Evolutionary conservation across 1,140 invertebrate species (phyloP).

Genomic region (Apolygus lucorum): DNA sequence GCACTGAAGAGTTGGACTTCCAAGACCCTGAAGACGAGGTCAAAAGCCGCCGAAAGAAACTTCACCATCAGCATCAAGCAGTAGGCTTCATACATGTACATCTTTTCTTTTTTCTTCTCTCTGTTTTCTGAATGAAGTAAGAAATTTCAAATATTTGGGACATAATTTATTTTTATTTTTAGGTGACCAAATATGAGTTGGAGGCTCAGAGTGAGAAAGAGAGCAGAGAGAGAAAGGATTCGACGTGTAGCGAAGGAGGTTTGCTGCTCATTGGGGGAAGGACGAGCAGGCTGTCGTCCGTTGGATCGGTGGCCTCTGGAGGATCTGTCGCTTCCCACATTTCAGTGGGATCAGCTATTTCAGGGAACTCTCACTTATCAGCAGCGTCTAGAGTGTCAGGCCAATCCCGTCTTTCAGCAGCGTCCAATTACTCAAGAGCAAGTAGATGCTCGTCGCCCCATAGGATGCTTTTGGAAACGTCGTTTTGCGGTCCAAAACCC

Average conservation of each 20-base stretch:
- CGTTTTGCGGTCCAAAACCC: slow-evolving; percentile 75
- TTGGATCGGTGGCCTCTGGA: slow-evolving; percentile 48
- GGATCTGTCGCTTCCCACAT: slow-evolving; percentile 32
- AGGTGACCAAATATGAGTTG: slow-evolving; percentile 33
- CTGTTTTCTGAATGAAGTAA: not conserved
- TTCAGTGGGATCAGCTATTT: slow-evolving; percentile 39
- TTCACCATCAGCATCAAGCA: slow-evolving; percentile 31
- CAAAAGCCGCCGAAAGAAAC: slow-evolving; percentile 40
- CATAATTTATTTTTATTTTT: slow-evolving; percentile 13
- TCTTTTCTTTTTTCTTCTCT: slow-evolving; percentile 14
- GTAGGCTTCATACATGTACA: slow-evolving; percentile 26
- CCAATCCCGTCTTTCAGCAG: slow-evolving; percentile 45
- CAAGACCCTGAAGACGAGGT: slow-evolving; percentile 53
- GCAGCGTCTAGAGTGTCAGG: slow-evolving; percentile 42
- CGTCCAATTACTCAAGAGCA: slow-evolving; percentile 51
- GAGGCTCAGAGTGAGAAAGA: slow-evolving; percentile 35
- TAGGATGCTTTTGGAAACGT: slow-evolving; percentile 78
- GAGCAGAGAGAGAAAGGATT: slow-evolving; percentile 53
- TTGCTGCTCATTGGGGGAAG: slow-evolving; percentile 70
- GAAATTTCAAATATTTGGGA: not conserved
- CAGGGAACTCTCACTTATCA: slow-evolving; percentile 35
- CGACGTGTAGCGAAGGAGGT: slow-evolving; percentile 60
- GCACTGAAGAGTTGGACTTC: slow-evolving; percentile 74
- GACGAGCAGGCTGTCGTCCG: slow-evolving; percentile 67
- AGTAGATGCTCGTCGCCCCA: slow-evolving; percentile 75